Percentiles rank a stretch among this genome's conserved stretches.
Conservation (phyloP, 2,888 invertebrate genomes). For the Agrilus cyanescens region DNA sequence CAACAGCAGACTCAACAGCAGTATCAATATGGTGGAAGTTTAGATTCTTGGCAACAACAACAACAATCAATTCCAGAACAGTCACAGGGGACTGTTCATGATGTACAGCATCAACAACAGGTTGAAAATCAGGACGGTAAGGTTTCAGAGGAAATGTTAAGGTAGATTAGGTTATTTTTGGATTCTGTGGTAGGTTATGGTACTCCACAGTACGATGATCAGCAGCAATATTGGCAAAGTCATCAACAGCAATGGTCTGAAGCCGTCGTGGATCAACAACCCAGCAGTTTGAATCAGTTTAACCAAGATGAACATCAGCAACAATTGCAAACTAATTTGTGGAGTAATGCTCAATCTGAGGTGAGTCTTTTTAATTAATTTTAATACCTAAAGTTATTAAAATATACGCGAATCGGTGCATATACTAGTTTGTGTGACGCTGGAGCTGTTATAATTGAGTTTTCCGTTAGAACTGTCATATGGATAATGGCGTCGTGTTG, state of each 20-base stretch:
- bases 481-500: no score
- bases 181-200: constrained; percentile 9
- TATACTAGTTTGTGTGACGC: no score
- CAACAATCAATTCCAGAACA: constrained; percentile 14
- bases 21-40: constrained; percentile 15
- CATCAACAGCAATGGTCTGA: constrained; percentile 21
- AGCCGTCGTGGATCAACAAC: constrained; percentile 10
- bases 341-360: constrained; percentile 30
- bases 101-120: constrained; percentile 11
- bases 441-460: no score
- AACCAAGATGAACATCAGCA: constrained; percentile 18
- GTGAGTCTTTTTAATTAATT: constrained; percentile 21
- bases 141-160: constrained; percentile 19
- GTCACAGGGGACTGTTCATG: constrained; percentile 14
- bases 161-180: no score
- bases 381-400: no score
- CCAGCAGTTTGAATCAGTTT: constrained; percentile 24
- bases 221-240: constrained; percentile 23
- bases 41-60: constrained; percentile 17
- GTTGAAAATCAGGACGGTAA: constrained; percentile 19
- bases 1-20: constrained; percentile 25
- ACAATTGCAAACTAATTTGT: constrained; percentile 25
- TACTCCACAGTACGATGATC: constrained; percentile 24
- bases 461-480: no score
- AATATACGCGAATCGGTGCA: no score